phyloP scores from a whole-genome alignment of 2,113 vertebrate species.

The Charadrius vociferus region DNA sequence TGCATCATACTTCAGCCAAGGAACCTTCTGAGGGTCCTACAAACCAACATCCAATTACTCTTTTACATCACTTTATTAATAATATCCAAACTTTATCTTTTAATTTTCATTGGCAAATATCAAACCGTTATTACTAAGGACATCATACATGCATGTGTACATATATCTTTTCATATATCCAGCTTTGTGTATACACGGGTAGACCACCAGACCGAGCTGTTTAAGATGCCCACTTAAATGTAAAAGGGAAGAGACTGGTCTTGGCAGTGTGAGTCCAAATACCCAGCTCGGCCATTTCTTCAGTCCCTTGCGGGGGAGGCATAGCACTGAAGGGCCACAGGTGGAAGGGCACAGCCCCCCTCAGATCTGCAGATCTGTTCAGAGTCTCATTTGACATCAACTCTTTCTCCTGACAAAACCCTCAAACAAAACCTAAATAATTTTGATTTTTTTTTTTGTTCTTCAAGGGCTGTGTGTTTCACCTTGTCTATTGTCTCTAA shows the following conservation, averaged over 20 bases:
- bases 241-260: neutral
- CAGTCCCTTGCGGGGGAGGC: accelerated
- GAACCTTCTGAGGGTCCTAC: neutral
- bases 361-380: neutral
- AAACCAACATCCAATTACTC: neutral
- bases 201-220: neutral
- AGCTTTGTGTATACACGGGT: neutral
- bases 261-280: neutral
- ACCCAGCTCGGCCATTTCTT: neutral
- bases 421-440: neutral
- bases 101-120: neutral
- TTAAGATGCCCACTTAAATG: neutral
- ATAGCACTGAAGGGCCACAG: neutral
- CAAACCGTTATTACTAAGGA: neutral
- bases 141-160: neutral
- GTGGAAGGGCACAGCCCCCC: neutral
- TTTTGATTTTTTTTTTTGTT: neutral
- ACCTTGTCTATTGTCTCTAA: neutral
- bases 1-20: neutral
- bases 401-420: neutral
- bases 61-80: neutral
- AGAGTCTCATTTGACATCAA: neutral
- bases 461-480: accelerated
- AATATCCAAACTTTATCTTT: neutral
- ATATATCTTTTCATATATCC: neutral